A percentile compares a stretch with the other conserved stretches of the same genome.
Evolutionary conservation across 2,888 invertebrate genomes (phyloP).

Genomic region (Ormyrus thymus): DNA sequence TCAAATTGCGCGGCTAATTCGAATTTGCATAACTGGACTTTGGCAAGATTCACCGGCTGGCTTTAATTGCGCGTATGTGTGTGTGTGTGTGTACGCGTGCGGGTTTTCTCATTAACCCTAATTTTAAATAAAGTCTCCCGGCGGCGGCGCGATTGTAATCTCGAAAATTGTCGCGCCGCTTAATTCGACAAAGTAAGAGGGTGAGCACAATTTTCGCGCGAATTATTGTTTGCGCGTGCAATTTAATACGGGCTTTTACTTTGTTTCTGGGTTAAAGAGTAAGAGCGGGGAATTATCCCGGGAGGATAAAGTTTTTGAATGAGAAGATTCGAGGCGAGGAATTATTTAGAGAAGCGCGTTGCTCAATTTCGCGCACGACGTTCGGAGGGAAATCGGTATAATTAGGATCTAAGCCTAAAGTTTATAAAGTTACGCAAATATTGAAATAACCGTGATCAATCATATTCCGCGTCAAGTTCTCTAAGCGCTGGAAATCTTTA

Average conservation of each 20-base stretch:
- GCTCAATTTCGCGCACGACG: background rate
- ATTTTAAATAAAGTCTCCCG: conserved; percentile 1
- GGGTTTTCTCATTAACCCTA: conserved; percentile 37
- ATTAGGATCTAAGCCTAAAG: background rate
- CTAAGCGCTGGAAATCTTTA: background rate
- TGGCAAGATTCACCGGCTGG: conserved; percentile 35
- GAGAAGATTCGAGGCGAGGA: background rate
- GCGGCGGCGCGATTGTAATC: conserved; percentile 8
- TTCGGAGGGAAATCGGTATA: background rate
- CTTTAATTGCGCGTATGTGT: conserved; percentile 18
- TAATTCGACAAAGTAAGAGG: conserved; percentile 15
- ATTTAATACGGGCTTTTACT: conserved; percentile 10
- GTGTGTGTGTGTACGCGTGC: background rate
- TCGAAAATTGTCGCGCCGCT: conserved; percentile 20
- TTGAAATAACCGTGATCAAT: background rate
- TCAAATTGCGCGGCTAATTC: background rate
- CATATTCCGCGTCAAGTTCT: background rate
- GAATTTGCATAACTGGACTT: conserved; percentile 42
- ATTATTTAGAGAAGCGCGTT: background rate
- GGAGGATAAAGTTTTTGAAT: background rate
- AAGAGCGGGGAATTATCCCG: no score
- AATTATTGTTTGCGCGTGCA: no score
- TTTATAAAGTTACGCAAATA: conserved; percentile 1
- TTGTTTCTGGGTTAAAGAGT: conserved; percentile 5
- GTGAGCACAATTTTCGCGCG: background rate